A percentile compares a stretch with the other conserved stretches of the same genome.
phyloP scores from a whole-genome alignment of 2,888 invertebrate genomes.

The Agrotis clavis region DNA sequence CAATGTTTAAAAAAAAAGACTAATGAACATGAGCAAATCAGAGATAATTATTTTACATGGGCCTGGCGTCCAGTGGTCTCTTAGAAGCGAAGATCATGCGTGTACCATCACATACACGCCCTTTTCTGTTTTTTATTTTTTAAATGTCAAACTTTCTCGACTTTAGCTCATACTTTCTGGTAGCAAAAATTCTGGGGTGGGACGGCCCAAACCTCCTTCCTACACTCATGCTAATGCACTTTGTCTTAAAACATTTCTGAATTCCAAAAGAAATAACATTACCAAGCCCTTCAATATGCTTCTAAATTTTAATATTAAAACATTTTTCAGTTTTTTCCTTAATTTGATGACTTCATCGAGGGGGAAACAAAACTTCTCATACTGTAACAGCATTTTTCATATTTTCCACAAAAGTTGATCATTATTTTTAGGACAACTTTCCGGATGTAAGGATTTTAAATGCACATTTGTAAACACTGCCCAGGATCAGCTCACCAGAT shows the following conservation, averaged over 20 bases:
- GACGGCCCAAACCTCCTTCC: no score
- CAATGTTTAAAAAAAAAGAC: no score
- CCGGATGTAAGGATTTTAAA: not conserved
- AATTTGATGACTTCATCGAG: conserved; percentile 39
- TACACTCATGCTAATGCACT: not conserved
- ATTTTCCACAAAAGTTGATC: conserved; percentile 3
- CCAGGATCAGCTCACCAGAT: not conserved
- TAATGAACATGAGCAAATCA: no score
- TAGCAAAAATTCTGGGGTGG: no score
- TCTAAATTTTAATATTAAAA: conserved; percentile 30
- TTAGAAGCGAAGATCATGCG: no score
- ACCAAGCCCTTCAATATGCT: conserved; percentile 43
- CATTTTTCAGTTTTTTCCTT: conserved; percentile 41
- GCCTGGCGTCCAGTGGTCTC: no score
- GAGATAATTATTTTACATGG: no score
- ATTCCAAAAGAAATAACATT: not conserved
- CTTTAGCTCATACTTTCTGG: no score
- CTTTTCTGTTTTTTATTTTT: no score
- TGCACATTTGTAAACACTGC: not conserved
- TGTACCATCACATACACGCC: no score
- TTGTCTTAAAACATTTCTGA: not conserved
- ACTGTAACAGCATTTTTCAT: conserved; percentile 35
- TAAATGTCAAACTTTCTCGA: no score
- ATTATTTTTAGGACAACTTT: conserved; percentile 8
- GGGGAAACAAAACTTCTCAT: conserved; percentile 41